These are phyloP conservation scores for Neelides sp. DNA, from an alignment of 1,140 invertebrate genomes.

Conservation along the genomic window DNA sequence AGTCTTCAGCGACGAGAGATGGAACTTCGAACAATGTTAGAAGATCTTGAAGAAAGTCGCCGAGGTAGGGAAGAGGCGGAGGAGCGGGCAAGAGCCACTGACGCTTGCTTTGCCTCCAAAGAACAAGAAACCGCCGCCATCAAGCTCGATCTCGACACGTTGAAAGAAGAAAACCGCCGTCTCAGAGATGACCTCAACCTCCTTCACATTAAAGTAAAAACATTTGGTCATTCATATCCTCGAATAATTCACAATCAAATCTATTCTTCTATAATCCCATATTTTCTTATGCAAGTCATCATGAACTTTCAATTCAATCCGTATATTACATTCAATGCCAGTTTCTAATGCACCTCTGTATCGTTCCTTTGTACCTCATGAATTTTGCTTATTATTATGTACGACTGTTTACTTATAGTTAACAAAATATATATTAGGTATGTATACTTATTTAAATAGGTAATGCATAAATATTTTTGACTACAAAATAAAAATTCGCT, in stretches of 20 bases:
- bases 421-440: too few species aligned
- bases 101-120: slow-evolving; percentile 28
- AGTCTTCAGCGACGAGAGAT: slow-evolving; percentile 17
- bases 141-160: slow-evolving; percentile 34
- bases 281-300: not conserved
- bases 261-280: not conserved
- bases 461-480: too few species aligned
- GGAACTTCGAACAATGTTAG: slow-evolving; percentile 25
- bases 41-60: slow-evolving; percentile 27
- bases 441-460: too few species aligned
- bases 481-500: too few species aligned
- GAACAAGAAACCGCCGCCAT: slow-evolving; percentile 33
- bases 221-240: not conserved
- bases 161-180: slow-evolving; percentile 33
- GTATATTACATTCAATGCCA: too few species aligned
- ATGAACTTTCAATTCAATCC: too few species aligned
- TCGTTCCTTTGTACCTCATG: too few species aligned
- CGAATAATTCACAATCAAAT: not conserved
- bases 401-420: too few species aligned
- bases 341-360: too few species aligned
- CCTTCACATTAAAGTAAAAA: slow-evolving; percentile 26
- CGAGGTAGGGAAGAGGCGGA: slow-evolving; percentile 28
- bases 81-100: slow-evolving; percentile 27
- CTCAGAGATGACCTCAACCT: slow-evolving; percentile 33
- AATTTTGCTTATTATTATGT: too few species aligned